Base-by-base conservation (phyloP, 1,140 invertebrate species). In the Diorhabda elongata region DNA sequence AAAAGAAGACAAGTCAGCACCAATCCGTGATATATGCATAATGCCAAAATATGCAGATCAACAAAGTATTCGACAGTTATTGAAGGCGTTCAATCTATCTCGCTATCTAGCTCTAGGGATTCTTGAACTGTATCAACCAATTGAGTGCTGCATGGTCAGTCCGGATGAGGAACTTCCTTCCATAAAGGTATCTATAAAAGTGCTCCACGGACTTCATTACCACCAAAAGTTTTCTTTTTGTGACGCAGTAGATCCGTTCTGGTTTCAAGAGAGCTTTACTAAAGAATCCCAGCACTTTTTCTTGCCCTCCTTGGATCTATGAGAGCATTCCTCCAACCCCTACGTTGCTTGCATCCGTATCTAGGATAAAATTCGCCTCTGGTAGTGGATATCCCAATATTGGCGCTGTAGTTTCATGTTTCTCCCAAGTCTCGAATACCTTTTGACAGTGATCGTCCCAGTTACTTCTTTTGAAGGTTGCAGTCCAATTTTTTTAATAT, bases 301-400 rank as follows among this genome's bases (percentile, higher is more conserved):
- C 47, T 9, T 52, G 47, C n/a, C 4, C 47, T 52, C 74, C 68
- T 44, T 71, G 73, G 7, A 71, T 41, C 52, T 78, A 75, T 2
- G 69, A 75, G 5, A 78, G 57, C 3, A 77, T 68, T 44, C 47
- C 73, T 4, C 72, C 74, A 8, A 72, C 42, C 5, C 68, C 70
- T 42, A 52, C 9, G 9, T 64, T 70, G 41, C 71, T 74, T 7
- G 74, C 71, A 69, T 77, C 74, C 0, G 69, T 76, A 58, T 75
- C 73, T 6, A 76, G 47, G 41, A 77, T 63, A 60, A 76, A 76
- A 26, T 66, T 8, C 58, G 63, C 45, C 7, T 71, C 5, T 9
- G 0, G 11, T 44, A 57, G 8, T 43, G 58, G 64, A 59, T 72
- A 69, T 3, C 2, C 42, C 45, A 72, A 47, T 6, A 69, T 61